A percentile compares a stretch with the other conserved stretches of the same genome.
These are phyloP conservation scores for Bubo scandiacus DNA, from an alignment of 2,113 vertebrate species.

Conservation along the genomic window DNA sequence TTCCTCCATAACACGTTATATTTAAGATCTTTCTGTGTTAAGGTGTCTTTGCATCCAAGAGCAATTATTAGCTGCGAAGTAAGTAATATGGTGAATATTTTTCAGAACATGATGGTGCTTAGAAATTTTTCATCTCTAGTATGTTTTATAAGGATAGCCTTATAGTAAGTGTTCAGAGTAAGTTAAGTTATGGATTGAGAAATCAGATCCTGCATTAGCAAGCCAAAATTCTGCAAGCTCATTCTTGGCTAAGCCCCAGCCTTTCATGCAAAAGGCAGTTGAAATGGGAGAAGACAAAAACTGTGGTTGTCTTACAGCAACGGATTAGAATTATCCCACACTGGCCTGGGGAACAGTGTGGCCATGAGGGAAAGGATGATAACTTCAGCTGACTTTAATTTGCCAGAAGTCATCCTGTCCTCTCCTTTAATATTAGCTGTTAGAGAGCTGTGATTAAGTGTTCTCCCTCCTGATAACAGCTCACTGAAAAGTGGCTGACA, in stretches of 20 bases:
- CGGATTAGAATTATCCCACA: not conserved
- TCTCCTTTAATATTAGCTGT: conserved; percentile 1
- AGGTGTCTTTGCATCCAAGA: not conserved
- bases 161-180: not conserved
- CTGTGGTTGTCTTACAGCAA: not conserved
- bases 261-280: not conserved
- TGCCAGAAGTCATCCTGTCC: not conserved
- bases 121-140: not conserved
- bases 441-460: conserved; percentile 21
- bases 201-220: not conserved
- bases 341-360: not conserved
- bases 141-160: not conserved
- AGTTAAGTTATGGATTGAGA: not conserved
- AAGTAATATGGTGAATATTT: not conserved
- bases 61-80: not conserved
- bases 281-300: not conserved
- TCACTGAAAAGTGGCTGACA: not conserved
- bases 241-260: not conserved
- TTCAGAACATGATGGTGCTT: not conserved
- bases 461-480: not conserved
- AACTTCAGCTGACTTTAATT: not conserved
- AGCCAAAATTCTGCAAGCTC: not conserved
- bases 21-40: not conserved
- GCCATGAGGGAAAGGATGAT: not conserved
- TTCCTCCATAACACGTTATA: not conserved